phyloP scores from a whole-genome alignment of 2,888 invertebrate species.

The Cryptus viduatorius region DNA sequence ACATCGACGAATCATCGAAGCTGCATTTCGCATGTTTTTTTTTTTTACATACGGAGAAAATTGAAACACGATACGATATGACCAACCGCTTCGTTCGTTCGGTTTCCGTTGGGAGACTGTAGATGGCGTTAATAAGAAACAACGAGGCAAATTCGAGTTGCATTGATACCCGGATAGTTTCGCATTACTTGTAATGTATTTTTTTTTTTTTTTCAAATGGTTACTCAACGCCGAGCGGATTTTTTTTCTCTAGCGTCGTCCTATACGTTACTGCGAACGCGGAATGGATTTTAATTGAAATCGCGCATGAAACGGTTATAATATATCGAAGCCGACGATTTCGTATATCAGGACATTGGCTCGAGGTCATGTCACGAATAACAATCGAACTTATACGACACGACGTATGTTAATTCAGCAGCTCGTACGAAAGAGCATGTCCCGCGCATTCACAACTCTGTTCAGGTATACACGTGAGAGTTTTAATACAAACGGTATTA shows the following conservation, averaged over 20 bases:
- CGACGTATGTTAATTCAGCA: conserved; percentile 43
- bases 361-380: conserved; percentile 31
- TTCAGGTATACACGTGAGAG: conserved; percentile 61
- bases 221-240: conserved; percentile 18
- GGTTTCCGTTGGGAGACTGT: background rate
- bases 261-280: conserved; percentile 7
- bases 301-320: background rate
- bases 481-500: conserved; percentile 67
- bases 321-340: conserved; percentile 26
- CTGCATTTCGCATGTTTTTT: conserved; percentile 40
- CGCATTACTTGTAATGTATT: background rate
- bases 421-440: conserved; percentile 20
- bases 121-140: conserved; percentile 37
- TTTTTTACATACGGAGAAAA: background rate
- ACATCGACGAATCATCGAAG: conserved; percentile 35
- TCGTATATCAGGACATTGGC: conserved; percentile 52
- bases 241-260: background rate
- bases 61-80: background rate
- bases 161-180: background rate
- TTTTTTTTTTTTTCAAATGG: conserved; percentile 11
- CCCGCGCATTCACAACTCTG: conserved; percentile 22
- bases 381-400: conserved; percentile 38
- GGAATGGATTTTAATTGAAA: conserved; percentile 27
- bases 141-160: background rate
- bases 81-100: background rate